Evolutionary conservation across 2,797 vertebrate species (phyloP), one percentile per base, ranked within the genome.

Genomic region (Enteromius thamalakanensis): DNA sequence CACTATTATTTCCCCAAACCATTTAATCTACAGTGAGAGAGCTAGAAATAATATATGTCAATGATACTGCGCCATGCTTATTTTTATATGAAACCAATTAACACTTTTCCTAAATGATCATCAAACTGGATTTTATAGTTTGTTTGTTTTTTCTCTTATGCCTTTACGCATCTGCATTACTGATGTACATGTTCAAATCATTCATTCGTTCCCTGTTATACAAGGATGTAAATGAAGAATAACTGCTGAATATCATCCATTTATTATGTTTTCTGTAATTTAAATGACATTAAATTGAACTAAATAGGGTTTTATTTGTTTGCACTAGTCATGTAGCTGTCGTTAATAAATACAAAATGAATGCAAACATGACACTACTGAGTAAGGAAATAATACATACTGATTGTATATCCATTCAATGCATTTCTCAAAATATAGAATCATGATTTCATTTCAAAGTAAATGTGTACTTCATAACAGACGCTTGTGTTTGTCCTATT

Each of bases 1-100:
- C 60, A 69, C 17, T 37, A 47, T 17, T 26, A 17, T 23, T 80
- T 49, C 23, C 12, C n/a, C 7, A 14, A 55, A 42, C 77, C 11
- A n/a, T 37, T 53, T 29, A 75, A 62, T 83, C 69, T 79, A 89
- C 32, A 81, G n/a, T 88, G 76, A 49, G 76, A 87, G 53, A 89
- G 89, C 89, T 91, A 90, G 89, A 89, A 87, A 87, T 91, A 90
- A 91, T 91, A 91, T 90, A 90, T 92, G 81, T 85, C 87, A 86
- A 80, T 53, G 75, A 86, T 89, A 89, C 89, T 88, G 86, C 86
- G 85, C 87, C 85, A 76, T 87, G 83, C 86, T 85, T 91, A 90
- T 92, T 90, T 93, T 89, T 90, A 85, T 88, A 92, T 81, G 79
- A 83, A 88, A 86, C 62, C 76, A 67, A 82, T 79, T 78, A 86